Evolutionary conservation across 2,113 vertebrate genomes (phyloP).

Genomic region (Malaclemys terrapin): DNA sequence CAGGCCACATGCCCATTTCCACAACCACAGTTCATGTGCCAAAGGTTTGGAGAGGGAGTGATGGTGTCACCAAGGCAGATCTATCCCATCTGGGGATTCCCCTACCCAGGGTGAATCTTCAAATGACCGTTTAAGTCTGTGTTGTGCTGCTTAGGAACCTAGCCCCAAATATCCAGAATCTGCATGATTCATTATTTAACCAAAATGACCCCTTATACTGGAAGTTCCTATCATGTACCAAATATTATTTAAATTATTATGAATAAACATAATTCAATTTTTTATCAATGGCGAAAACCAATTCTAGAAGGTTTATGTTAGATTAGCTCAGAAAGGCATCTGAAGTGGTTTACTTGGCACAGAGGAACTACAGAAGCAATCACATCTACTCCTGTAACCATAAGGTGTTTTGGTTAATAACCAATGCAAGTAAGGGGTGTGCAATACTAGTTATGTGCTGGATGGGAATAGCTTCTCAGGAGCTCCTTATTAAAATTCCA

Average conservation of each 20-base stretch:
- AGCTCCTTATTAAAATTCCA: not conserved
- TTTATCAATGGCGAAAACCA: not conserved
- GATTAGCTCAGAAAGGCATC: not conserved
- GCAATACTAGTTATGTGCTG: not conserved
- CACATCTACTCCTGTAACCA: not conserved
- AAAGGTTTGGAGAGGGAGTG: not conserved
- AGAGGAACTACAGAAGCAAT: not conserved
- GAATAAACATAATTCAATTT: not conserved
- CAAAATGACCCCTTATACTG: not conserved
- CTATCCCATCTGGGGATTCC: not conserved
- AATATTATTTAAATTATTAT: not conserved
- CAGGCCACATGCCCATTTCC: accelerated
- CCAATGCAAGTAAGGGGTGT: not conserved
- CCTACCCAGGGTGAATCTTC: not conserved
- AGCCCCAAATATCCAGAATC: not conserved
- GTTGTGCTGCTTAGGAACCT: accelerated
- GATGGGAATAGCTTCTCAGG: not conserved
- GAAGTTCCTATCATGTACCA: not conserved
- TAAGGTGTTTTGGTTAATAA: not conserved
- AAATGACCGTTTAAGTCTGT: not conserved
- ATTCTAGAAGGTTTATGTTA: not conserved
- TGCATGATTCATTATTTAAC: not conserved
- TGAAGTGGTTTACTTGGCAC: not conserved
- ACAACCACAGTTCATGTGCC: not conserved
- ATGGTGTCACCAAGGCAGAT: not conserved